Evolutionary conservation across 1,140 invertebrate genomes (phyloP), one percentile per base, ranked within the genome.

Genomic region (Parasteatoda tepidariorum): DNA sequence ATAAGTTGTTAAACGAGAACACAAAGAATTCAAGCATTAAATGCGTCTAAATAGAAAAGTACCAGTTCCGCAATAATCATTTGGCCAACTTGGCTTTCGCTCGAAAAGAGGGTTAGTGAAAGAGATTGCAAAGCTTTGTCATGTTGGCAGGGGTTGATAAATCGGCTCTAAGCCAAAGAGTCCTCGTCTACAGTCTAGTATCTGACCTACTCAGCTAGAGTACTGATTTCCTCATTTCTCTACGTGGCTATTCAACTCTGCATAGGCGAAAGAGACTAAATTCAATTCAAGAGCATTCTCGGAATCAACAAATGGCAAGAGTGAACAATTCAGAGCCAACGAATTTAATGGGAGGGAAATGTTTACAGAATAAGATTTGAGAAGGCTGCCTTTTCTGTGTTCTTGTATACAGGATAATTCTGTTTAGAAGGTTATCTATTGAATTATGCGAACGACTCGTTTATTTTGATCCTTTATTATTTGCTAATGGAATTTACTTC

Each of bases 91-190:
- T n/a, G n/a, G n/a, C n/a, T n/a, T n/a, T n/a, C n/a, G n/a, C n/a
- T 4, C 0, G 3, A n/a, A 59, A 59, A 22, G 18, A 59, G 22
- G 24, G 57, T 59, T 59, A 7, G 61, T 13, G 34, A 15, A 76
- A 33, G 74, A 64, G 74, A 76, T 61, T 76, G 22, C 38, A 33
- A 54, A 48, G 74, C 74, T 64, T 76, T 64, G 59, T 64, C 41
- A 48, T 18, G 13, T 76, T 22, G n/a, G n/a, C 24, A n/a, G 34
- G 38, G 73, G n/a, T 64, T 76, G 74, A 76, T 76, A 76, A 76
- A 76, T 76, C 33, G 74, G 74, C 22, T 76, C 64, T 76, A 76
- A 76, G 57, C 73, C 57, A 41, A 68, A 64, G 73, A 62, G 57
- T 62, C 33, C n/a, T 18, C 24, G 28, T 64, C 54, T 38, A 13